Conservation (phyloP, 1,140 invertebrate species). For the Charaxes varanes region DNA sequence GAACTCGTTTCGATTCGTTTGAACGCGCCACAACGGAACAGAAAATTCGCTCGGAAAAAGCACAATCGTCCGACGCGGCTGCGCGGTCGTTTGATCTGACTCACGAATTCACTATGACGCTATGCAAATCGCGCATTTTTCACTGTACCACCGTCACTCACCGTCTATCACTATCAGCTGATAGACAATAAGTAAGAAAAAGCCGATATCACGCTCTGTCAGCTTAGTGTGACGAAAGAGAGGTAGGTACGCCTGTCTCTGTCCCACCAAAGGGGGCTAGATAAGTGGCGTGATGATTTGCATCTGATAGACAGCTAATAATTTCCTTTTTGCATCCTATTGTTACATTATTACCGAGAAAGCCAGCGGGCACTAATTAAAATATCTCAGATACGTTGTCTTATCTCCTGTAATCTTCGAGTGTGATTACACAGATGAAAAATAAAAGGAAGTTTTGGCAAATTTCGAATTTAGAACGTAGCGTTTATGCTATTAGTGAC, state of each 20-base stretch:
- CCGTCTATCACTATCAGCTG: conserved; percentile 53
- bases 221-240: conserved; percentile 52
- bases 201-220: conserved; percentile 47
- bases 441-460: neutral
- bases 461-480: conserved; percentile 17
- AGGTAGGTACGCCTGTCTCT: conserved; percentile 27
- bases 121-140: conserved; percentile 53
- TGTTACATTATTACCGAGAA: conserved; percentile 43
- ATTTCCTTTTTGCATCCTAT: conserved; percentile 53
- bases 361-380: conserved; percentile 18
- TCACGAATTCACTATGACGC: conserved; percentile 39
- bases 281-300: conserved; percentile 59
- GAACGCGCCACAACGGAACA: conserved; percentile 24
- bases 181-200: conserved; percentile 48
- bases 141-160: conserved; percentile 24
- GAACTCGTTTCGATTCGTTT: conserved; percentile 44
- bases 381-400: neutral
- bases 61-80: conserved; percentile 36
- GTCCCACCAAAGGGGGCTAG: conserved; percentile 49
- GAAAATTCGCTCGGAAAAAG: conserved; percentile 47
- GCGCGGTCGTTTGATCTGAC: conserved; percentile 34
- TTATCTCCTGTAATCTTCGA: too few species aligned
- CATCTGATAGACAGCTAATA: conserved; percentile 63
- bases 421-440: neutral
- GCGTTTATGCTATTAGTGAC: conserved; percentile 16